Evolutionary conservation across 2,797 vertebrate species (phyloP).

Genomic region (Salarias fasciatus): DNA sequence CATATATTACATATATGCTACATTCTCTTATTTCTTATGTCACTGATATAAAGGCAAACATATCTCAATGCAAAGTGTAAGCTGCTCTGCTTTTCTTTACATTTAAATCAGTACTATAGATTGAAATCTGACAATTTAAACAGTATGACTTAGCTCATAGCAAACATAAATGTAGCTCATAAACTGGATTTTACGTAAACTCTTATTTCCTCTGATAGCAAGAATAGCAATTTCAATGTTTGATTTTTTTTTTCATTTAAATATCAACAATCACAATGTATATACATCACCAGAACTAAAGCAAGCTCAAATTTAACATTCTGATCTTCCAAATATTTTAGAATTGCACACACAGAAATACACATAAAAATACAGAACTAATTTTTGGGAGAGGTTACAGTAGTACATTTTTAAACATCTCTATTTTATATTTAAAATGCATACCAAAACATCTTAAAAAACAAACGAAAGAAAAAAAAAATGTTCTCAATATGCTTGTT

Average conservation of each 20-base stretch:
- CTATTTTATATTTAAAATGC: constrained; percentile 85
- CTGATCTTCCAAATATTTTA: constrained; percentile 78
- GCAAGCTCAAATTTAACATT: constrained; percentile 84
- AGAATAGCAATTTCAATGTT: constrained; percentile 79
- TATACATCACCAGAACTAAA: constrained; percentile 86
- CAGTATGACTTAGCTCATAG: constrained; percentile 81
- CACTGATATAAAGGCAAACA: constrained; percentile 85
- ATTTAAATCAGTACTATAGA: constrained; percentile 79
- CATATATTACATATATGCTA: constrained; percentile 85
- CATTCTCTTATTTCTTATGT: constrained; percentile 84
- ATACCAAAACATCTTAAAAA: constrained; percentile 86
- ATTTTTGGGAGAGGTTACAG: constrained; percentile 78
- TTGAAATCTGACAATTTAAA: constrained; percentile 77
- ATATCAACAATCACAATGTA: constrained; percentile 83
- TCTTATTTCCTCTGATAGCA: constrained; percentile 77
- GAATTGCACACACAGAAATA: constrained; percentile 82
- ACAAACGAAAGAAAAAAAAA: constrained; percentile 73
- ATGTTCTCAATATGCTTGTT: constrained; percentile 77
- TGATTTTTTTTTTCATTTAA: constrained; percentile 53
- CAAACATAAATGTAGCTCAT: constrained; percentile 83
- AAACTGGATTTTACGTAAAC: constrained; percentile 78
- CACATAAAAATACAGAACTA: constrained; percentile 84
- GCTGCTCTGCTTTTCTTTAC: constrained; percentile 79
- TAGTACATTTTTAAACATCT: constrained; percentile 77
- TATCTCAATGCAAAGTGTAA: constrained; percentile 81